A percentile compares a stretch with the other conserved stretches of the same genome.
Conservation (phyloP, 2,888 invertebrate species). For the Bugula neritina region DNA sequence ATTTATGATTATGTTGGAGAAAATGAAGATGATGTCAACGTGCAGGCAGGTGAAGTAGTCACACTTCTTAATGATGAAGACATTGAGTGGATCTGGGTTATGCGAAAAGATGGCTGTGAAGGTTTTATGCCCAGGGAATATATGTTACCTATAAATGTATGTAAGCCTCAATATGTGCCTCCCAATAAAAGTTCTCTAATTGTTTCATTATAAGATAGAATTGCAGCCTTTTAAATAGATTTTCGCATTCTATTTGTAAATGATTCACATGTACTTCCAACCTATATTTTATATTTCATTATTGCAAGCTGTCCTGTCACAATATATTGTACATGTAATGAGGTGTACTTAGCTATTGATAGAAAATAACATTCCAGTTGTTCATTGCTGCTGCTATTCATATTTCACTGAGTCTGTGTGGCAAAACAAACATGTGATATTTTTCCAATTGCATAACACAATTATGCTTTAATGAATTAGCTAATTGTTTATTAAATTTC, state of each 20-base stretch:
- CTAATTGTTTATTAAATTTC: no score
- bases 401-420: neutral
- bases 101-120: constrained; percentile 17
- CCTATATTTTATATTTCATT: neutral
- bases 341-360: neutral
- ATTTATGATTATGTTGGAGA: constrained; percentile 19
- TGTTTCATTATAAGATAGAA: neutral
- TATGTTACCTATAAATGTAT: neutral
- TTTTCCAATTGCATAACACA: no score
- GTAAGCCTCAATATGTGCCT: neutral
- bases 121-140: constrained; percentile 24
- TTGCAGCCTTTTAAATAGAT: neutral
- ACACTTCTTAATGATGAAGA: constrained; percentile 12
- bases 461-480: no score
- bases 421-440: neutral
- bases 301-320: neutral
- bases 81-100: constrained; percentile 26
- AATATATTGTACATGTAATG: neutral
- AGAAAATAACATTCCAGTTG: neutral
- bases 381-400: neutral
- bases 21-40: constrained; percentile 23
- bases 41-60: constrained; percentile 10
- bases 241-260: neutral
- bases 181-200: neutral
- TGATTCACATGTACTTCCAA: neutral